Evolutionary conservation across 1,140 invertebrate species (phyloP).

Genomic region (Papilio dardanus): DNA sequence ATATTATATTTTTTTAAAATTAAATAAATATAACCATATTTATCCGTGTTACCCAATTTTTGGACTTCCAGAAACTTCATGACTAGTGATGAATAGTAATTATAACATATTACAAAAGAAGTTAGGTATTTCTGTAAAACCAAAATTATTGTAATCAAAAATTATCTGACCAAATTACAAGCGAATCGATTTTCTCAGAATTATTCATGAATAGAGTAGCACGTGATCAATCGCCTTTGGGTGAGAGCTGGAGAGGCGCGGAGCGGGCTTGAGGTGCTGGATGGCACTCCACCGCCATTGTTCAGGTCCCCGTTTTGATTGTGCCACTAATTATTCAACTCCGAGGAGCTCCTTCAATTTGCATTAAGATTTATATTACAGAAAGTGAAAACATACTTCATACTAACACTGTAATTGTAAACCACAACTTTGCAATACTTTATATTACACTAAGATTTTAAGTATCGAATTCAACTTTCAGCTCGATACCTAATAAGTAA

Average conservation of each 20-base stretch:
- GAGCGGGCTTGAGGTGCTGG: slow-evolving; percentile 26
- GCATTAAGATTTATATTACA: slow-evolving; percentile 18
- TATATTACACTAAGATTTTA: too few relatives aligned
- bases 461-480: too few relatives aligned
- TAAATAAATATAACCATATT: too few relatives aligned
- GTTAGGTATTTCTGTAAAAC: not conserved
- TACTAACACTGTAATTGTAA: not conserved
- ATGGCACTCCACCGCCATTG: slow-evolving; percentile 26
- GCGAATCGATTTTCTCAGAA: slow-evolving; percentile 10
- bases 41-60: too few relatives aligned
- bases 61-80: too few relatives aligned
- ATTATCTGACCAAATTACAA: slow-evolving; percentile 14
- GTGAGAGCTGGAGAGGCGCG: not conserved
- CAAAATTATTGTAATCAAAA: slow-evolving; percentile 10
- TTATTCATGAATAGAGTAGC: slow-evolving; percentile 26
- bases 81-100: too few relatives aligned
- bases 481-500: too few relatives aligned
- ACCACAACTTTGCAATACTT: too few relatives aligned
- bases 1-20: too few relatives aligned
- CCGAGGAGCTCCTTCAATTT: slow-evolving; percentile 27
- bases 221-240: slow-evolving; percentile 36
- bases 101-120: too few relatives aligned
- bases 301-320: slow-evolving; percentile 31
- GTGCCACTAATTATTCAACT: slow-evolving; percentile 38
- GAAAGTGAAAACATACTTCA: slow-evolving; percentile 7